A percentile compares a stretch with the other conserved stretches of the same genome.
Evolutionary conservation across 2,888 invertebrate species (phyloP).

Genomic region (Drosophila ezoana): DNA sequence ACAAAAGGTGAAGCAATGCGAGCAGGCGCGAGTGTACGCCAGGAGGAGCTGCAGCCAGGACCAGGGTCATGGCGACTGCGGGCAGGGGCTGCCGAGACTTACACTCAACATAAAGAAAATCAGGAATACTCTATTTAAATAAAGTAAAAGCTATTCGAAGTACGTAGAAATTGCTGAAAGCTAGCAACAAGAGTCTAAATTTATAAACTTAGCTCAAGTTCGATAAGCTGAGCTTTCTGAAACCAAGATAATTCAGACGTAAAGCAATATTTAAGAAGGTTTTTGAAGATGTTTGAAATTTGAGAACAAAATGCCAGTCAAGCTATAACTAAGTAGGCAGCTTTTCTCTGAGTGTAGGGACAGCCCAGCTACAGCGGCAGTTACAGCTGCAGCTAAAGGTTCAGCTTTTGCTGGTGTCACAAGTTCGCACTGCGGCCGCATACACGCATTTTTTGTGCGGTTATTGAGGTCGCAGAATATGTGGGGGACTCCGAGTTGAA

Average conservation of each 20-base stretch:
- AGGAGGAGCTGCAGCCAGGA: slow-evolving; percentile 8
- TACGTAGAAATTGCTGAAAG: no score
- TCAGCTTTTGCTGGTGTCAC: slow-evolving; percentile 68
- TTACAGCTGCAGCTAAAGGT: slow-evolving; percentile 1
- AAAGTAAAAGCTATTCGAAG: no score
- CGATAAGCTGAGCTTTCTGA: no score
- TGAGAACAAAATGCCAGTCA: no score
- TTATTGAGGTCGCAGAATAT: slow-evolving; percentile 65
- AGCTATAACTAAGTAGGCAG: neutral
- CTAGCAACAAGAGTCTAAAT: no score
- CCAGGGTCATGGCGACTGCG: neutral
- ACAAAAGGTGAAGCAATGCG: slow-evolving; percentile 37
- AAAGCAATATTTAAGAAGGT: no score
- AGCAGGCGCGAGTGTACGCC: slow-evolving; percentile 19
- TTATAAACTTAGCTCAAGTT: no score
- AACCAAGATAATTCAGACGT: no score
- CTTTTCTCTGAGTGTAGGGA: slow-evolving; percentile 13
- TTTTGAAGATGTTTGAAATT: no score
- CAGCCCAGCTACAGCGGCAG: neutral
- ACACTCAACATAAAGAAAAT: neutral
- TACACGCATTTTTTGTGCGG: slow-evolving; percentile 46
- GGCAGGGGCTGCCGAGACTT: neutral
- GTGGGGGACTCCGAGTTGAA: slow-evolving; percentile 16
- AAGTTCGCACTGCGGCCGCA: slow-evolving; percentile 63
- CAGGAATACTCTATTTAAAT: neutral